A percentile compares a stretch with the other conserved stretches of the same genome.
phyloP scores from a whole-genome alignment of 1,140 invertebrate species.

The Neuroterus valhalla region DNA sequence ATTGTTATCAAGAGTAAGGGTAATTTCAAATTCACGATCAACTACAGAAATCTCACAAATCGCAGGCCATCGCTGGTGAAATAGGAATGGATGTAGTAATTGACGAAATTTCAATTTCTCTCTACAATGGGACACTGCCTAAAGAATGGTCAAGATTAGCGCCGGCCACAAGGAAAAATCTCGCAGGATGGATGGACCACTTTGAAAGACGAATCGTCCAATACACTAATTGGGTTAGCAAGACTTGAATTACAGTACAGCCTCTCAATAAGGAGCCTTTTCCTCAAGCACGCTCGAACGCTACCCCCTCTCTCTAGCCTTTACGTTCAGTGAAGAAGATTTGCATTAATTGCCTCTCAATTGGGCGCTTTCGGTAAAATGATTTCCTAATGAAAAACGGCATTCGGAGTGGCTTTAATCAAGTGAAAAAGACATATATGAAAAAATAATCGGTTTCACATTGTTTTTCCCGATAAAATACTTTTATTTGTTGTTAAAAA shows the following conservation, averaged over 20 bases:
- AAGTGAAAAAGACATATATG: too few species aligned
- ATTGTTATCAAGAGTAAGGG: neutral
- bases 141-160: constrained; percentile 86
- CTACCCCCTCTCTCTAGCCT: too few species aligned
- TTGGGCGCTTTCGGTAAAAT: too few species aligned
- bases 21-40: neutral
- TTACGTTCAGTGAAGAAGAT: too few species aligned
- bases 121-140: constrained; percentile 91
- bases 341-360: too few species aligned
- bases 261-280: neutral
- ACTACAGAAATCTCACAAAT: constrained; percentile 22
- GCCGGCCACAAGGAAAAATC: constrained; percentile 88
- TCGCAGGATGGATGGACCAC: constrained; percentile 92
- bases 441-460: too few species aligned
- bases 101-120: constrained; percentile 86
- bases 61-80: constrained; percentile 87
- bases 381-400: too few species aligned
- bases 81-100: constrained; percentile 91
- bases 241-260: neutral
- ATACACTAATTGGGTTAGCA: constrained; percentile 84
- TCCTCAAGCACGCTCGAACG: too few species aligned
- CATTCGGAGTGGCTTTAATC: too few species aligned
- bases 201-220: constrained; percentile 83
- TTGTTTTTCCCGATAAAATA: too few species aligned
- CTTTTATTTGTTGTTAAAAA: too few species aligned